These are phyloP conservation scores for Euplexia lucipara DNA, from an alignment of 2,888 invertebrate genomes.

Conservation along the genomic window DNA sequence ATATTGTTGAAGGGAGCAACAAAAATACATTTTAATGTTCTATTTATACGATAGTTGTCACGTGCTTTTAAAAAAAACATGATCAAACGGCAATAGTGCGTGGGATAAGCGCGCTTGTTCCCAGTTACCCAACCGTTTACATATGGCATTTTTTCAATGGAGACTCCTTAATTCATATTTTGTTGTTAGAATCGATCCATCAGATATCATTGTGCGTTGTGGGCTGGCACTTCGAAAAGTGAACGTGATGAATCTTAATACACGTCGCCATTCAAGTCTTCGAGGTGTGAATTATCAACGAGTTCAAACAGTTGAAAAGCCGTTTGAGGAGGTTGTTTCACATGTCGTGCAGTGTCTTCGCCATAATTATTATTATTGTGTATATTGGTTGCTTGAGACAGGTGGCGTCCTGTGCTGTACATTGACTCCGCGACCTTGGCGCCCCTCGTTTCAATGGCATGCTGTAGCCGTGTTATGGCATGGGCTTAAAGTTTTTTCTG, in stretches of 20 bases:
- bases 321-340: constrained; percentile 61
- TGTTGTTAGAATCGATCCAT: constrained; percentile 49
- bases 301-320: constrained; percentile 66
- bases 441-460: constrained; percentile 83
- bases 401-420: constrained; percentile 86
- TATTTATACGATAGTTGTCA: constrained; percentile 62
- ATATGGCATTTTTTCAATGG: constrained; percentile 24
- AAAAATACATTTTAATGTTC: constrained; percentile 33
- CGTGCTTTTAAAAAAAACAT: constrained; percentile 69
- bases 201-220: constrained; percentile 56
- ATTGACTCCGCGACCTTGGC: constrained; percentile 87
- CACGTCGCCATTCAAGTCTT: constrained; percentile 57
- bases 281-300: constrained; percentile 66
- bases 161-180: constrained; percentile 23
- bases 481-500: constrained; percentile 78
- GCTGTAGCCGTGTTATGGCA: constrained; percentile 78
- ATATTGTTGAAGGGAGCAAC: constrained; percentile 31
- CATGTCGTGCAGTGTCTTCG: constrained; percentile 65
- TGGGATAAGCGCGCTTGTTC: constrained; percentile 64
- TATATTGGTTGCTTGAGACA: constrained; percentile 81
- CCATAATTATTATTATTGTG: constrained; percentile 76
- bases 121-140: constrained; percentile 10
- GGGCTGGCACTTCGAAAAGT: constrained; percentile 63
- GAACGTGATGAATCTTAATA: constrained; percentile 69
- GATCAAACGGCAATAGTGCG: constrained; percentile 59